Conservation (phyloP, 2,113 vertebrate genomes). For the Prochilodus magdalenae region DNA sequence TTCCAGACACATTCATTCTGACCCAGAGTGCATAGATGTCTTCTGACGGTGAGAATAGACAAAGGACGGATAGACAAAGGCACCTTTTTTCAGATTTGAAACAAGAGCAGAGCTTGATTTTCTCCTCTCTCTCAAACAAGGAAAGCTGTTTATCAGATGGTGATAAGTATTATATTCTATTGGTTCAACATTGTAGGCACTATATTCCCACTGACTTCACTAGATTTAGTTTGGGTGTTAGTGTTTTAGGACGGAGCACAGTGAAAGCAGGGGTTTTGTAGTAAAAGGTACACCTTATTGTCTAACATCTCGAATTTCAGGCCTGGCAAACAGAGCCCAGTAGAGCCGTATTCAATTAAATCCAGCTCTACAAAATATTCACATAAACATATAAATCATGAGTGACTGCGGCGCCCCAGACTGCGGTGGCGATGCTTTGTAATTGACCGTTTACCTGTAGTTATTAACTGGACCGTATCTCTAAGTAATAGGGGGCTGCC, state of each 20-base stretch:
- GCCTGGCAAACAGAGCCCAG: slow-evolving; percentile 33
- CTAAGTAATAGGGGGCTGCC: slow-evolving; percentile 22
- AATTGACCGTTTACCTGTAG: slow-evolving; percentile 8
- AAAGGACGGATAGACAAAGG: no score
- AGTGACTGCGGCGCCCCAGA: background rate
- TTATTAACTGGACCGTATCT: slow-evolving; percentile 43
- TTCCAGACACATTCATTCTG: no score
- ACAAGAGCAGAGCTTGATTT: no score
- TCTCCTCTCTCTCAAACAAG: no score
- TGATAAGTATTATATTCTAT: no score
- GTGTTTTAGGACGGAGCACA: background rate
- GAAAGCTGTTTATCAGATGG: no score
- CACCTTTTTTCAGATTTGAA: no score
- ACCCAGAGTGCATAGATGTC: no score
- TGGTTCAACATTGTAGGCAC: no score
- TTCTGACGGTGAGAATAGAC: no score
- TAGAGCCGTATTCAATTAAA: slow-evolving; percentile 57
- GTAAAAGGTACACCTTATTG: background rate
- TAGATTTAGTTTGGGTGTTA: background rate
- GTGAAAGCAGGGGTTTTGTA: background rate
- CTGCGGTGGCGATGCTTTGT: slow-evolving; percentile 19
- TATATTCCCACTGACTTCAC: no score
- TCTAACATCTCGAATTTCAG: slow-evolving; percentile 15
- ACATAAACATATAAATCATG: slow-evolving; percentile 58
- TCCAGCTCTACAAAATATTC: slow-evolving; percentile 52